Conservation (phyloP, 2,113 vertebrate species). For the Smithornis capensis region DNA sequence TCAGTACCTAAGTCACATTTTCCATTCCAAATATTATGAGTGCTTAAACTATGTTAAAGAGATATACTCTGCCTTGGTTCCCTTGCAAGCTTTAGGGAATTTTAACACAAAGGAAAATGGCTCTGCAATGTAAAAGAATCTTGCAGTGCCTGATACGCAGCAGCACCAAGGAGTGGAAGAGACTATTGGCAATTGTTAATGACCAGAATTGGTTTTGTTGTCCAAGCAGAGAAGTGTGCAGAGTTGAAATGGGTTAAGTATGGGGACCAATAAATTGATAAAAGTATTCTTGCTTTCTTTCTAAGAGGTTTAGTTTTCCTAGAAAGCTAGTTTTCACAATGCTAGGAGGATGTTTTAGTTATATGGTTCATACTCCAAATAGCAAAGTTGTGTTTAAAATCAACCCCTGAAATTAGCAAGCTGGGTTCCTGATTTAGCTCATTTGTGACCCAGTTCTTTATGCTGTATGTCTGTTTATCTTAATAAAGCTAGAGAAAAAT, state of each 20-base stretch:
- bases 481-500: not conserved
- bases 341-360: not conserved
- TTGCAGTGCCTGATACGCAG: not conserved
- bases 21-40: conserved; percentile 19
- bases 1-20: conserved; percentile 54
- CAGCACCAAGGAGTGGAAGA: not conserved
- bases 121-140: not conserved
- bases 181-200: not conserved
- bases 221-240: not conserved
- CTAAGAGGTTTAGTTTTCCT: not conserved
- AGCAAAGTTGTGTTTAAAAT: not conserved
- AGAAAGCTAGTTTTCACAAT: not conserved
- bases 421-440: not conserved
- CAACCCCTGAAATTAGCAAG: not conserved
- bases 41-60: conserved; percentile 26
- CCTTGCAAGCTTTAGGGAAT: not conserved
- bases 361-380: not conserved
- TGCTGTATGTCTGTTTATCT: not conserved
- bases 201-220: not conserved
- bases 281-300: not conserved
- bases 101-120: conserved; percentile 38
- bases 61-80: not conserved
- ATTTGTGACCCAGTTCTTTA: not conserved
- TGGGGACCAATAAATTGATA: not conserved
- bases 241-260: not conserved